Evolutionary conservation across 2,888 invertebrate genomes (phyloP), one percentile per base, ranked within the genome.

Genomic region (Brenthis ino): DNA sequence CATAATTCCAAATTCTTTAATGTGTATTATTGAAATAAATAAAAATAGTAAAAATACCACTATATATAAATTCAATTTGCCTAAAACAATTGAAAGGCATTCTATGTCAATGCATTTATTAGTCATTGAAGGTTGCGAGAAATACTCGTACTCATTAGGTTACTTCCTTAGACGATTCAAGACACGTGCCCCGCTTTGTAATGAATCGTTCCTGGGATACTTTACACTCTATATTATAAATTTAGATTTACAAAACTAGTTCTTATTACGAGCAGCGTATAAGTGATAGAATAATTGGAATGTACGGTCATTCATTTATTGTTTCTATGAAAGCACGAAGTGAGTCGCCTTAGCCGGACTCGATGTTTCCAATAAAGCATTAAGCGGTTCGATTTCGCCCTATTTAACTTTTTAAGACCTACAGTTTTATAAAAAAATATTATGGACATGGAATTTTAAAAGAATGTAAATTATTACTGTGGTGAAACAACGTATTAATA

Each of bases 181-280:
- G 57, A 13, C 63, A 68, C 75, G 72, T 74, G 73, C 53, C 64
- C 55, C 63, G 69, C 53, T 57, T 74, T 33, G 43, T 67, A 76
- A 75, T 72, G 68, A 69, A 50, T 68, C 69, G 72, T 71, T 75
- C 69, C 70, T 53, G 65, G 70, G 33, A 71, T 48, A 64, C 48
- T 55, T 58, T 57, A 37, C n/a, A 48, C 6, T 24, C 43, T 53
- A 53, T 51, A 47, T 65, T 16, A 61, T 56, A 56, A 61, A 16
- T 6, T 54, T 53, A 16, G 3, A 43, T 14, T 43, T 11, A 3
- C 14, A 64, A 51, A 37, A 63, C 37, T 54, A 20, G 12, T 53
- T 60, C 55, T 55, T 67, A 60, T 16, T 13, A 4, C 6, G 3
- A 53, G 16, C 2, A 16, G n/a, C 16, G 16, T 53, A 53, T 8